A percentile compares a stretch with the other conserved stretches of the same genome.
Evolutionary conservation across 2,113 vertebrate genomes (phyloP).

Genomic region (Bettongia penicillata): DNA sequence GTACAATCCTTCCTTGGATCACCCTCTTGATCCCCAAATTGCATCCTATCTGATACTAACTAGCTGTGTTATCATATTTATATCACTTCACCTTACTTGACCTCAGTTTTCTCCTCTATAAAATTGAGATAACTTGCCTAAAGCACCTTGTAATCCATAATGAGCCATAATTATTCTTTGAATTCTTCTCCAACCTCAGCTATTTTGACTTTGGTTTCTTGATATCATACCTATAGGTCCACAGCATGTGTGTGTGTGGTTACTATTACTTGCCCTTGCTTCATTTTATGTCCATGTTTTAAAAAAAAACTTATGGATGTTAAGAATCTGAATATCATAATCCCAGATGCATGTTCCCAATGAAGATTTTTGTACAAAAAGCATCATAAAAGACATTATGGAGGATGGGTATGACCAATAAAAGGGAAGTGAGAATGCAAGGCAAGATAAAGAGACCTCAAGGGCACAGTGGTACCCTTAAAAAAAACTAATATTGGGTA

Average conservation of each 20-base stretch:
- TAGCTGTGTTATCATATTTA: neutral
- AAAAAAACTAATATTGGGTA: neutral
- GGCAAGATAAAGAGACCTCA: neutral
- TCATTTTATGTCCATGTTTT: neutral
- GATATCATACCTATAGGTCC: neutral
- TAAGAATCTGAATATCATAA: neutral
- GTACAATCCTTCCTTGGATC: neutral
- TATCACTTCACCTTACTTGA: neutral
- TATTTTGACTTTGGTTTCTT: neutral
- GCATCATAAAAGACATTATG: neutral
- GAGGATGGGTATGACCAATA: neutral
- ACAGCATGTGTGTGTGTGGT: neutral
- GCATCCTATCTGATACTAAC: neutral
- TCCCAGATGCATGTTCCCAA: neutral
- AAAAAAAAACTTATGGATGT: neutral
- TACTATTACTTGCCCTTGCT: neutral
- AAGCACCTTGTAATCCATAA: no score
- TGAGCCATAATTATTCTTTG: no score
- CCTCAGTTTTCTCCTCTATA: neutral
- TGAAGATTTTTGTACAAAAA: neutral
- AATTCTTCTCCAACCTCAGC: neutral
- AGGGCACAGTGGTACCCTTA: neutral
- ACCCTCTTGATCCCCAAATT: neutral
- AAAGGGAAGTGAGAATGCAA: neutral
- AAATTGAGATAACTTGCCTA: no score